These are phyloP conservation scores for Alentia gelatinosa DNA, from an alignment of 2,888 invertebrate species.

Conservation along the genomic window DNA sequence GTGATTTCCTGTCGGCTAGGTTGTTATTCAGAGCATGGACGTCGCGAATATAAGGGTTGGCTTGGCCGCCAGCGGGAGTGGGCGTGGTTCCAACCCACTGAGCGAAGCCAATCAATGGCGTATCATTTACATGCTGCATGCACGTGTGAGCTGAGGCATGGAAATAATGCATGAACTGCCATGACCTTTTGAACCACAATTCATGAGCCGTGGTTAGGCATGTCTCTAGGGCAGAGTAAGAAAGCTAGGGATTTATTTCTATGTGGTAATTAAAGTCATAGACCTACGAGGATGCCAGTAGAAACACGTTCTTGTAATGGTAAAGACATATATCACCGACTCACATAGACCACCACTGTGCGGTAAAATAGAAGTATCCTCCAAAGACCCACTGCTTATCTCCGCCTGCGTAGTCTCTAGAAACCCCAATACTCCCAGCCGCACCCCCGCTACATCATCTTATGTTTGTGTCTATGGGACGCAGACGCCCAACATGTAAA, in stretches of 20 bases:
- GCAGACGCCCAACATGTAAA: not conserved
- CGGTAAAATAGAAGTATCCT: not conserved
- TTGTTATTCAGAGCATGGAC: too few relatives aligned
- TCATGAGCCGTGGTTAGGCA: not conserved
- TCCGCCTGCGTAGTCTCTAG: too few relatives aligned
- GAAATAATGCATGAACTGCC: not conserved
- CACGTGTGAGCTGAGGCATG: not conserved
- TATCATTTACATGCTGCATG: not conserved
- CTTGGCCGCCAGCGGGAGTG: too few relatives aligned
- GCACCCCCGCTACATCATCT: not conserved
- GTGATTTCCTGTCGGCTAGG: too few relatives aligned
- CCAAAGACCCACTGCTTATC: too few relatives aligned
- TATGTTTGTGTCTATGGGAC: not conserved
- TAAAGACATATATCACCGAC: not conserved
- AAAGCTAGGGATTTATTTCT: too few relatives aligned
- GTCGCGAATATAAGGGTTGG: too few relatives aligned
- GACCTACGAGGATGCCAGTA: too few relatives aligned
- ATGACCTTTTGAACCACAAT: too few relatives aligned
- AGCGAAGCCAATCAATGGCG: not conserved
- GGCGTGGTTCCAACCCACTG: not conserved
- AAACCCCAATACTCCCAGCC: too few relatives aligned
- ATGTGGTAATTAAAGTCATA: too few relatives aligned
- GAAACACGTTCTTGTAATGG: not conserved
- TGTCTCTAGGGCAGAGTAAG: not conserved
- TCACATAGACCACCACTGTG: not conserved